A percentile compares a stretch with the other conserved stretches of the same genome.
Conservation (phyloP, 2,888 invertebrate genomes). For the Drosophila conformis region DNA sequence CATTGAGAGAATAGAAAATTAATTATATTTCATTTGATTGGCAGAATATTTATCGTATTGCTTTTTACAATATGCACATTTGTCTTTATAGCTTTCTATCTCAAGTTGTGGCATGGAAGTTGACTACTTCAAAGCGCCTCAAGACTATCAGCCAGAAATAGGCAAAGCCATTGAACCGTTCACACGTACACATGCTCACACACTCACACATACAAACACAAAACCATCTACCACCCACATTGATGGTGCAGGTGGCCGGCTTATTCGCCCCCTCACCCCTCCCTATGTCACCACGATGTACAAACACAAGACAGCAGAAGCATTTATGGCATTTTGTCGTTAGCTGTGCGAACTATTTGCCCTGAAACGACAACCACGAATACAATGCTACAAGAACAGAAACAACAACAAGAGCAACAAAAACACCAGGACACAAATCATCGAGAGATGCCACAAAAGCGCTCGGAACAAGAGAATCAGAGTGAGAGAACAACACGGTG, state of each 20-base stretch:
- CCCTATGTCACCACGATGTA: constrained; percentile 5
- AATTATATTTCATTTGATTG: neutral
- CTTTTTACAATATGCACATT: neutral
- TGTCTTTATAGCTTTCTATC: neutral
- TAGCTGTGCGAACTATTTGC: constrained; percentile 67
- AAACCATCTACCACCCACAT: neutral
- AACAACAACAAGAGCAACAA: constrained; percentile 34
- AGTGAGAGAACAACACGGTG: neutral
- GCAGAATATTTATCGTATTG: neutral
- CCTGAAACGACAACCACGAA: constrained; percentile 61
- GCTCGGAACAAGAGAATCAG: constrained; percentile 27
- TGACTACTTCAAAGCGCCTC: constrained; percentile 25
- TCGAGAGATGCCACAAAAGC: constrained; percentile 51
- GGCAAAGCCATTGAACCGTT: constrained; percentile 35
- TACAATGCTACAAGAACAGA: constrained; percentile 50
- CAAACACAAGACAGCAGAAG: constrained; percentile 63
- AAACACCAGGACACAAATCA: constrained; percentile 53
- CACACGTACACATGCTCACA: constrained; percentile 3
- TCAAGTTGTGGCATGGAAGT: neutral
- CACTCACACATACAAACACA: neutral
- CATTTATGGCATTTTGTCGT: constrained; percentile 70
- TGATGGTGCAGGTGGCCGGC: constrained; percentile 22
- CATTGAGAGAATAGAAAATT: neutral
- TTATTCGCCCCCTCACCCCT: neutral
- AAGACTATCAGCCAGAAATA: constrained; percentile 15